phyloP scores from a whole-genome alignment of 1,140 invertebrate species.

The Microplitis mediator region DNA sequence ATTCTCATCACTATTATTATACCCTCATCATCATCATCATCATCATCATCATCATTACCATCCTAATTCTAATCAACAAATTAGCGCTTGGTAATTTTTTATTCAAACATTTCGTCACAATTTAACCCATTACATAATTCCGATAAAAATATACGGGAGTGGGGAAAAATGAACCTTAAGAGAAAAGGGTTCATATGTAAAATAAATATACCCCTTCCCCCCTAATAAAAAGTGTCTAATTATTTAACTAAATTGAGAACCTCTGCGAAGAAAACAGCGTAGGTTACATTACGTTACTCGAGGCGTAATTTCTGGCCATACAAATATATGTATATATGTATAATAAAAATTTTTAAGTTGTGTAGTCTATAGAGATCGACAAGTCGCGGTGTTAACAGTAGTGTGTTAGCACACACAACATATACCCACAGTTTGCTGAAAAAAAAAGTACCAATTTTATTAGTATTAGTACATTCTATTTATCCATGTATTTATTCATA shows the following conservation, averaged over 20 bases:
- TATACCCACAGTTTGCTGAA: neutral
- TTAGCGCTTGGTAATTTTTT: too few species aligned
- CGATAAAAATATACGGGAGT: too few species aligned
- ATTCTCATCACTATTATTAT: too few species aligned
- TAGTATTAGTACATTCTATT: neutral
- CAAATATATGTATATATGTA: neutral
- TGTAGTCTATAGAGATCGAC: neutral
- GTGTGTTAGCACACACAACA: neutral
- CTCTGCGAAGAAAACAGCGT: conserved; percentile 22
- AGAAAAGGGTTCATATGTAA: too few species aligned
- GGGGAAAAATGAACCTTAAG: too few species aligned
- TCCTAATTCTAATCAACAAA: too few species aligned
- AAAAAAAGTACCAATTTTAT: neutral
- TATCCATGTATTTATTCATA: neutral
- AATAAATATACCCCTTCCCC: too few species aligned
- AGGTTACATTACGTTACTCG: conserved; percentile 31
- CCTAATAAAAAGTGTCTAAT: too few species aligned
- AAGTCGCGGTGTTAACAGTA: neutral
- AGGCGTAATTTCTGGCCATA: conserved; percentile 24
- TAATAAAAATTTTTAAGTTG: neutral
- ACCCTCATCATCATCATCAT: too few species aligned
- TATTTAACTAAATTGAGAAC: conserved; percentile 10
- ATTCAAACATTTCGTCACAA: too few species aligned
- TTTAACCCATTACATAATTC: too few species aligned
- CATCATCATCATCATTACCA: too few species aligned